A percentile compares a stretch with the other conserved stretches of the same genome.
Conservation (phyloP, 2,113 vertebrate species). For the Ciconia stormi region DNA sequence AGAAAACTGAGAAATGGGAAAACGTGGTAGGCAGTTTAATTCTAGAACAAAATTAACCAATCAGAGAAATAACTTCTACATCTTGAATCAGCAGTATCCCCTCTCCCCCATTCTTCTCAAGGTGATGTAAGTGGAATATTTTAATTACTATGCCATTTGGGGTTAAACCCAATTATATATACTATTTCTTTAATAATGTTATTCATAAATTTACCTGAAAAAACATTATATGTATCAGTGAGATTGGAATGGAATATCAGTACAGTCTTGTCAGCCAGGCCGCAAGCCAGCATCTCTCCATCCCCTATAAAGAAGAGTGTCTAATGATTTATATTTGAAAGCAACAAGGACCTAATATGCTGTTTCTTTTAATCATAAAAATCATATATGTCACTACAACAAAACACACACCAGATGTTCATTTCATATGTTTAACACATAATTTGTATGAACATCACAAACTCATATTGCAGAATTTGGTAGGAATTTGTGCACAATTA, state of each 20-base stretch:
- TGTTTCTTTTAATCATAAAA: neutral
- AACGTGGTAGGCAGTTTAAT: neutral
- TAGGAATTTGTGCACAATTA: neutral
- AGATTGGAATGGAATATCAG: constrained; percentile 79
- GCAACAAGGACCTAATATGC: neutral
- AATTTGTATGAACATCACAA: neutral
- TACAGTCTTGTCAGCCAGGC: constrained; percentile 79
- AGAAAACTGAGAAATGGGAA: neutral
- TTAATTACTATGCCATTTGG: neutral
- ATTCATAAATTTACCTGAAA: constrained; percentile 78
- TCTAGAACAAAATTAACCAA: neutral
- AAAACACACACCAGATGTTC: neutral
- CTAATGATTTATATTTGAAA: neutral
- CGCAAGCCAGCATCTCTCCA: constrained; percentile 84
- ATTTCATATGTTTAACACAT: neutral
- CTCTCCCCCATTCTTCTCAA: neutral
- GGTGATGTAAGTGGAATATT: neutral
- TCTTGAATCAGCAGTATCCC: neutral
- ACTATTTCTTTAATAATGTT: neutral
- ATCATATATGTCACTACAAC: neutral
- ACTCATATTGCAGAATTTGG: neutral
- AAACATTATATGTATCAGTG: constrained; percentile 66
- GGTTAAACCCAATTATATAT: neutral
- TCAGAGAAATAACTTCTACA: neutral
- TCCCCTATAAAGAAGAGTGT: constrained; percentile 73